Base-by-base conservation (phyloP, 2,797 vertebrate genomes). In the Xiphophorus birchmanni region DNA sequence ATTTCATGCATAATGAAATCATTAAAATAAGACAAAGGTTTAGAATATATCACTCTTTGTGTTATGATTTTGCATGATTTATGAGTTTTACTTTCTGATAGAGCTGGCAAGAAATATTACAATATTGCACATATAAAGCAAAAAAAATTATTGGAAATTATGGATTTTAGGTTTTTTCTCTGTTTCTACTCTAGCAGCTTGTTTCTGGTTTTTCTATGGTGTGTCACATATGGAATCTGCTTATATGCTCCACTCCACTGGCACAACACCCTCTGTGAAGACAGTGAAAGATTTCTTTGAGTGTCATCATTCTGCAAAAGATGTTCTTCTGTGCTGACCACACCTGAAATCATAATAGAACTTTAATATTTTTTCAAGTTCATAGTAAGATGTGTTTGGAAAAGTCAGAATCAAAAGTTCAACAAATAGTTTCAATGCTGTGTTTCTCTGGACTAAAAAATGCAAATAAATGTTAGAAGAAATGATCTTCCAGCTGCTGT, bases 281-380 rank as follows among this genome's bases (percentile, higher is more conserved):
- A 48, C 6, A 69, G 48, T 6, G n/a, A 12, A 40, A n/a, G 1
- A 32, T 85, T 84, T 76, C 69, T 76, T 74, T 23, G 40, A 72
- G 50, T 84, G 74, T 79, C 80, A 80, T 83, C 71, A 80, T 65
- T 82, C 75, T 18, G 63, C 44, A 72, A 71, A 58, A 37, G 7
- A 60, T 2, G 67, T 76, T 48, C 44, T 12, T 76, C 75, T 60
- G 40, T 32, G 56, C 74, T 63, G 44, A 69, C 50, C 23, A 26
- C 21, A 67, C 44, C 60, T 80, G 50, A 79, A 80, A 58, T 29
- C 15, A 73, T 1, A 72, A 42, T 2, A 44, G 52, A 58, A 56
- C 26, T 75, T 60, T 45, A 29, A 32, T 21, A 23, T 32, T 32
- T 48, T 35, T 40, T 65, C 29, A 35, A 15, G 21, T 40, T 40